Evolutionary conservation across 2,113 vertebrate genomes (phyloP), one percentile per base, ranked within the genome.

Genomic region (Ceyx cyanopectus): DNA sequence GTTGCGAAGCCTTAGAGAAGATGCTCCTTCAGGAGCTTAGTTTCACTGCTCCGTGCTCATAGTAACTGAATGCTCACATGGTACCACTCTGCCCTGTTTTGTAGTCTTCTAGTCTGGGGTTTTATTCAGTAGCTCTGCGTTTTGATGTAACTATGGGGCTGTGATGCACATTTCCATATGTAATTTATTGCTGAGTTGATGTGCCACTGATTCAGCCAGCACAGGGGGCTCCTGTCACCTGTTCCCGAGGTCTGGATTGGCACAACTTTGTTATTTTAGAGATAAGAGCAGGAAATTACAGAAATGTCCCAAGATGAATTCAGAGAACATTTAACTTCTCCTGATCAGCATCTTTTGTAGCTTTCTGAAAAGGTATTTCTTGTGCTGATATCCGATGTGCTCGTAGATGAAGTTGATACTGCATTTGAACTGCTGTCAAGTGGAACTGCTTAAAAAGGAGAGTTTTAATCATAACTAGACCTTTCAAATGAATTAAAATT

Each of bases 401-500:
- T 50, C 62, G 14, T 69, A 43, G 24, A 40, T 92, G 57, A 79
- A 81, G 37, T 60, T 63, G 54, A 58, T 77, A 5, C 29, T 54
- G 29, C 29, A 41, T 92, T 82, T 91, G 50, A 72, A 54, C 10
- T 53, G 30, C 37, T 37, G 5, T 85, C 27, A 14, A 79, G 26
- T 67, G 15, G 29, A 87, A 70, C 46, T 80, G 43, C 40, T 89
- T 48, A 34, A 82, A 40, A n/a, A 72, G 66, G 46, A 54, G 13
- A 74, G 4, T 80, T 85, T 67, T 83, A 70, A 77, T 91, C 5
- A 1, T 50, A 87, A 45, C 34, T 88, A 40, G 15, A 3, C 8
- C 16, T 94, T 78, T 81, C 27, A 90, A 13, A 29, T 70, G 16
- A 94, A 70, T 84, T 68, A 23, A 82, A 95, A 58, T 92, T 51